Base-by-base conservation (phyloP, 1,140 invertebrate genomes). In the Trichomalopsis sarcophagae region DNA sequence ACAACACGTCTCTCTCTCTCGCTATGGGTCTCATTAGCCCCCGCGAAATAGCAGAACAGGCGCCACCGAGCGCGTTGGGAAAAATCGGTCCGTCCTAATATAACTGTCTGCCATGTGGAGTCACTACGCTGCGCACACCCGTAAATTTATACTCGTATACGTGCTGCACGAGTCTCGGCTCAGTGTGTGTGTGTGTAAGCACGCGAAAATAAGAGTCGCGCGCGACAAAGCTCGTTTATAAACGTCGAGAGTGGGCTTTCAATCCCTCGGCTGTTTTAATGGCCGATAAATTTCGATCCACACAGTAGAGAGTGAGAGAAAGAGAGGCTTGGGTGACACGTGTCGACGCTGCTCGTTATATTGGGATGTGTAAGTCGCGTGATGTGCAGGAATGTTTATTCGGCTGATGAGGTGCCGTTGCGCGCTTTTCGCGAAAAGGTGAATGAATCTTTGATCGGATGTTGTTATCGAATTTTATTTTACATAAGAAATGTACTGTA, bases 51-150 rank as follows among this genome's bases (percentile, higher is more conserved):
- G 82, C 55, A 69, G 13, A 0, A 62, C 30, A 84, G 82, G 82
- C 82, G 82, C 68, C 62, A 47, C 50, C 3, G 36, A 13, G 74
- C 11, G 10, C 13, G 73, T 9, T 3, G 62, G 40, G 75, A 55
- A 84, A 78, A 84, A 84, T 84, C 36, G 47, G 40, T 9, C 55
- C 36, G 62, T 84, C 75, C 83, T 84, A 84, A 84, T 84, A 84
- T 84, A 84, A 84, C 76, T 74, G 76, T 84, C 83, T 80, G 44
- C 83, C 83, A 80, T 80, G 82, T 84, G 82, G 81, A 66, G 33
- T 23, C 73, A 40, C 55, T 2, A 62, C 14, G 21, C 2, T 11
- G 66, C 7, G 9, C 33, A 36, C 5, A 36, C 4, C 17, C 77
- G 66, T 84, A 84, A 84, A 84, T 80, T 80, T 30, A 14, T 6